phyloP scores from a whole-genome alignment of 1,140 invertebrate species.

The Eueides isabella region DNA sequence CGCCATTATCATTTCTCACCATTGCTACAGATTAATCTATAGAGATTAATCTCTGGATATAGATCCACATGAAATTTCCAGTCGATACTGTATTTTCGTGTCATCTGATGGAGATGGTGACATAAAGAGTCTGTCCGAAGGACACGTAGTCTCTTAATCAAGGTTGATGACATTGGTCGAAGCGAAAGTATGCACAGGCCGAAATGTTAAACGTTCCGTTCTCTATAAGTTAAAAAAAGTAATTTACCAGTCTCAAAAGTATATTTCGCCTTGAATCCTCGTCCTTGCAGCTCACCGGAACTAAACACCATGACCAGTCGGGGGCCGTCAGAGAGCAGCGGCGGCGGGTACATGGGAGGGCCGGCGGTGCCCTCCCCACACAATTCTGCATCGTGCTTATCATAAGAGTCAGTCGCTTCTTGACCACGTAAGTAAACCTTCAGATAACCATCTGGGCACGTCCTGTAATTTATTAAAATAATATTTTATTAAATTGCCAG shows the following conservation, averaged over 20 bases:
- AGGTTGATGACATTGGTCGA: too few relatives aligned
- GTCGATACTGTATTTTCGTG: too few relatives aligned
- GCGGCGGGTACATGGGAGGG: conserved; percentile 83
- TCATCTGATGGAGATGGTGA: too few relatives aligned
- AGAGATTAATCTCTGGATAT: too few relatives aligned
- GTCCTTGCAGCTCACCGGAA: conserved; percentile 93
- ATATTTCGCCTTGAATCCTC: conserved; percentile 95
- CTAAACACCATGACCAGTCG: conserved; percentile 96
- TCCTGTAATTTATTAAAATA: conserved; percentile 49
- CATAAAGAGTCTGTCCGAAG: too few relatives aligned
- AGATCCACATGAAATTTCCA: too few relatives aligned
- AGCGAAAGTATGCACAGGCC: too few relatives aligned
- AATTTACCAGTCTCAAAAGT: conserved; percentile 91
- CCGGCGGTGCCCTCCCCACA: conserved; percentile 87
- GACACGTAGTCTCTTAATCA: too few relatives aligned
- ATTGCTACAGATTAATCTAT: too few relatives aligned
- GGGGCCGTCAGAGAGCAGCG: conserved; percentile 94
- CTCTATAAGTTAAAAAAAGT: background rate
- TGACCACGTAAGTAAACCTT: conserved; percentile 96
- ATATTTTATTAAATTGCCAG: background rate
- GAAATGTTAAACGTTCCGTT: too few relatives aligned
- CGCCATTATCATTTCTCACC: too few relatives aligned
- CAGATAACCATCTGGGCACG: conserved; percentile 94
- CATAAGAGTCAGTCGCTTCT: conserved; percentile 95
- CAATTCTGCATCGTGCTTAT: conserved; percentile 95